These are phyloP conservation scores for Drosophila mimica DNA, from an alignment of 2,888 invertebrate genomes.

Conservation along the genomic window DNA sequence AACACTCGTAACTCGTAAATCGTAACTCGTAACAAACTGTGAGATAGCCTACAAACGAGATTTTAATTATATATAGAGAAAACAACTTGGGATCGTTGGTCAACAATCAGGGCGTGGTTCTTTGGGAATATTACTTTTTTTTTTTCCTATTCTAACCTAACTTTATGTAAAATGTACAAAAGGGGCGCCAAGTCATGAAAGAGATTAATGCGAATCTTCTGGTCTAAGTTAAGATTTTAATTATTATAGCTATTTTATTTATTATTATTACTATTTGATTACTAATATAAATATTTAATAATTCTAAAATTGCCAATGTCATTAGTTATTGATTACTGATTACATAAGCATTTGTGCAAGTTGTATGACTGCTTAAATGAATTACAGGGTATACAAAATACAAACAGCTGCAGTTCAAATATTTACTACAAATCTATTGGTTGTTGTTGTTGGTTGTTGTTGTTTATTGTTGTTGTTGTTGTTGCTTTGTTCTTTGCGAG, in stretches of 20 bases:
- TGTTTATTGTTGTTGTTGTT: slow-evolving; percentile 15
- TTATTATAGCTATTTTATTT: not conserved
- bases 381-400: slow-evolving; percentile 30
- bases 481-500: slow-evolving; percentile 49
- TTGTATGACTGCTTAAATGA: not conserved
- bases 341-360: no score
- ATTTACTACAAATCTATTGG: slow-evolving; percentile 16
- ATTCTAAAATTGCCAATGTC: not conserved
- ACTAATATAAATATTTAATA: not conserved
- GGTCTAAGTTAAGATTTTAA: not conserved
- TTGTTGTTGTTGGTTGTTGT: slow-evolving; percentile 18
- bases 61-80: not conserved
- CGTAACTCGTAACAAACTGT: not conserved
- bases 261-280: not conserved
- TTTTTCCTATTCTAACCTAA: not conserved
- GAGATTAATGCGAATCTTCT: not conserved
- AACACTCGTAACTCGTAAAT: no score
- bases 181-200: not conserved
- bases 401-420: slow-evolving; percentile 25
- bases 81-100: not conserved
- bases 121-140: not conserved
- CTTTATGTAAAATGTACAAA: not conserved
- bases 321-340: not conserved
- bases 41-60: slow-evolving; percentile 2
- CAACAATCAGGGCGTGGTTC: not conserved